Evolutionary conservation across 92 coral and sea anemone genomes (phyloP).

Genomic region (Scolanthus callimorphus): DNA sequence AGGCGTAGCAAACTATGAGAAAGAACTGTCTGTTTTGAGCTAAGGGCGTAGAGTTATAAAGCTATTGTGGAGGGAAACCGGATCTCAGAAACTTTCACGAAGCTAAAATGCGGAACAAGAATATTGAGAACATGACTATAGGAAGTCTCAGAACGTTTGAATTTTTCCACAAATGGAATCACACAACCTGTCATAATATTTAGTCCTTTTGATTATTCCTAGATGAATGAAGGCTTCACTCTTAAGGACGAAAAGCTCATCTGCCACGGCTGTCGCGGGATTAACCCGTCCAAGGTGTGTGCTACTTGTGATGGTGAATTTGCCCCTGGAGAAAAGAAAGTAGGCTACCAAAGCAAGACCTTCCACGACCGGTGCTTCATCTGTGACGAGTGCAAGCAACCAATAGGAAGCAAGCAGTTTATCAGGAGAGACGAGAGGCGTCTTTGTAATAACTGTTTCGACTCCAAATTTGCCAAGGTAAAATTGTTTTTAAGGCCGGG

Average conservation of each 20-base stretch:
- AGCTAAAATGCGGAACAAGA: too few species aligned
- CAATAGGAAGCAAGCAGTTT: constrained; percentile 95
- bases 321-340: constrained; percentile 89
- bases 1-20: too few species aligned
- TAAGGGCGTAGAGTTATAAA: too few species aligned
- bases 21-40: too few species aligned
- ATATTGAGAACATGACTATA: too few species aligned
- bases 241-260: constrained; percentile 86
- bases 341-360: constrained; percentile 90
- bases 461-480: constrained; percentile 86
- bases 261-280: constrained; percentile 89
- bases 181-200: too few species aligned
- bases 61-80: too few species aligned
- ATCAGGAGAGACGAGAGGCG: constrained; percentile 89
- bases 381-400: constrained; percentile 86
- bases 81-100: too few species aligned
- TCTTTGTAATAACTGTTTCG: constrained; percentile 84
- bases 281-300: constrained; percentile 87
- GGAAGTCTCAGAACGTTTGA: too few species aligned
- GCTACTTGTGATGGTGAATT: constrained; percentile 83
- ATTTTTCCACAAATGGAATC: too few species aligned
- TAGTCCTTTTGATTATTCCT: too few species aligned
- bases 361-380: constrained; percentile 89
- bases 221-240: constrained; percentile 93
- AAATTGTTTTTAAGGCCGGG: too few species aligned